These are phyloP conservation scores for Sipha maydis DNA, from an alignment of 2,888 invertebrate genomes.

Conservation along the genomic window DNA sequence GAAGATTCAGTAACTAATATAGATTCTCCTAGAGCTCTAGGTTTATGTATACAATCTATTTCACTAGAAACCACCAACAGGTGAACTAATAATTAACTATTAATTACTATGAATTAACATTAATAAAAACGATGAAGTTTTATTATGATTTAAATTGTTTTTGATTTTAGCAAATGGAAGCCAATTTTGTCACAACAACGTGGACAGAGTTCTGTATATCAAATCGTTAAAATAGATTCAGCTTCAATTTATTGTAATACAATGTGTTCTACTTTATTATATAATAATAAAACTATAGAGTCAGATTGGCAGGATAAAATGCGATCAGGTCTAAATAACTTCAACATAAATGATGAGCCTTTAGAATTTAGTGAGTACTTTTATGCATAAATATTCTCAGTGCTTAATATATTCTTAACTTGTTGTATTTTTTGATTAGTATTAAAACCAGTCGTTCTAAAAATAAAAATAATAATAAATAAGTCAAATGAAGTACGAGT, in stretches of 20 bases:
- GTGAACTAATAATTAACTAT: too few relatives aligned
- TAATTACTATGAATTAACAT: constrained; percentile 63
- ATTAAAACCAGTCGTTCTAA: constrained; percentile 80
- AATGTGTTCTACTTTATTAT: constrained; percentile 69
- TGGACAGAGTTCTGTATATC: constrained; percentile 74
- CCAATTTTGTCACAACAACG: constrained; percentile 71
- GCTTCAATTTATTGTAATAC: constrained; percentile 81
- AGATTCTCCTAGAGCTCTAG: constrained; percentile 77
- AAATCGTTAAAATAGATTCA: constrained; percentile 80
- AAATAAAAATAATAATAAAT: constrained; percentile 80
- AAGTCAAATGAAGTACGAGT: constrained; percentile 74
- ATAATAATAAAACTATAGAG: constrained; percentile 70
- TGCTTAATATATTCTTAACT: not conserved
- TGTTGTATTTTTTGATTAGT: constrained; percentile 69
- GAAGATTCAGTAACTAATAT: constrained; percentile 79
- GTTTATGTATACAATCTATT: constrained; percentile 80
- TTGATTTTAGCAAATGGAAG: constrained; percentile 78
- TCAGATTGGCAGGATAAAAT: constrained; percentile 81
- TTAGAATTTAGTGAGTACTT: constrained; percentile 81
- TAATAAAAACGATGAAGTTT: not conserved
- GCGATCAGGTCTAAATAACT: constrained; percentile 79
- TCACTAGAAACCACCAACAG: constrained; percentile 84
- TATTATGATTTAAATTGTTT: constrained; percentile 6
- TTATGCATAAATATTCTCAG: too few relatives aligned
- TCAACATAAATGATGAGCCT: constrained; percentile 80